phyloP scores from a whole-genome alignment of 2,797 vertebrate species.

The Astyanax mexicanus region DNA sequence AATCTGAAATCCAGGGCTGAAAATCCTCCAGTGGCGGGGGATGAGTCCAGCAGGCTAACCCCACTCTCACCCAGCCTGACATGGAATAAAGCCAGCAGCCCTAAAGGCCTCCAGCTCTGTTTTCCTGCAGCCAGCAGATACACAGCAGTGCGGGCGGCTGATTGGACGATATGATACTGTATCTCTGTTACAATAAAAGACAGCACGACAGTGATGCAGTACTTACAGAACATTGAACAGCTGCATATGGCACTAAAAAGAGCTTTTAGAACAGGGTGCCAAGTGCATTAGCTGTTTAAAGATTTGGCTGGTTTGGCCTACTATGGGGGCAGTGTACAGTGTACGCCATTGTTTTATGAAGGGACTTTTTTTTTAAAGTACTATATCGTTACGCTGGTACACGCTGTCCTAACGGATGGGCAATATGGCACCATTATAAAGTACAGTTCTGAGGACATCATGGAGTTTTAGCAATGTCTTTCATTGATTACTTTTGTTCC shows the following conservation, averaged over 20 bases:
- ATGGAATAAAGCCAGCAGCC: constrained; percentile 1
- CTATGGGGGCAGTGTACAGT: too few relatives aligned
- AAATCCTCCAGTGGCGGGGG: constrained; percentile 22
- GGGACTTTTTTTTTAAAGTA: too few relatives aligned
- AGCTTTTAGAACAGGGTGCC: not conserved
- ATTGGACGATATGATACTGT: not conserved
- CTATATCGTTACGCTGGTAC: too few relatives aligned
- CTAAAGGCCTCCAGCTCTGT: not conserved
- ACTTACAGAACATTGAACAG: too few relatives aligned
- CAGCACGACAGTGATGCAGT: too few relatives aligned
- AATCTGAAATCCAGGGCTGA: constrained; percentile 44
- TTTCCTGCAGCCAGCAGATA: not conserved
- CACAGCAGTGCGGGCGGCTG: not conserved
- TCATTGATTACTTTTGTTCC: too few relatives aligned
- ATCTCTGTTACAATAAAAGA: not conserved
- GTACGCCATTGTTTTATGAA: too few relatives aligned
- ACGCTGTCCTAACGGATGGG: too few relatives aligned
- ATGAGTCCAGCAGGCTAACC: constrained; percentile 18
- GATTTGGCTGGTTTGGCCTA: not conserved
- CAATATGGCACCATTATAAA: too few relatives aligned
- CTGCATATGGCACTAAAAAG: not conserved
- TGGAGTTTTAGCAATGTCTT: too few relatives aligned
- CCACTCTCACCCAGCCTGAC: constrained; percentile 3
- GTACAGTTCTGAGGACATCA: too few relatives aligned
- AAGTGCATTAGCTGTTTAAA: not conserved